A percentile compares a stretch with the other conserved stretches of the same genome.
Evolutionary conservation across 2,113 vertebrate genomes (phyloP).

Genomic region (Hemibates koningsi): DNA sequence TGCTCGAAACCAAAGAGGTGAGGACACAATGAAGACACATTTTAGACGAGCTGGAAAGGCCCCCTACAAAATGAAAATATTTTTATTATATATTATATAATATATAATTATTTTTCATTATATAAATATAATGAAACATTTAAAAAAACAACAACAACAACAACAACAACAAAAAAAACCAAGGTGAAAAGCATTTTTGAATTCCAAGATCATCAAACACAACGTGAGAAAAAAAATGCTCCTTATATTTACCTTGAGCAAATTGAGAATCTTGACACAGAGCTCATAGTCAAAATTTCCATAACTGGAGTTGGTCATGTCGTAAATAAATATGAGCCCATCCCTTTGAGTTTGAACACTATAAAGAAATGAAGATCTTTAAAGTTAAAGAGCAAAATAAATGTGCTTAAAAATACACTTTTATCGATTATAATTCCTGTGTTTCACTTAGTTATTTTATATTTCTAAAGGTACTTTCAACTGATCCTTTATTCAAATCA

Average conservation of each 20-base stretch:
- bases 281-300: conserved; percentile 79
- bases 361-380: neutral
- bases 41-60: conserved; percentile 77
- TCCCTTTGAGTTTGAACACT: conserved; percentile 76
- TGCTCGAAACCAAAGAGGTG: conserved; percentile 77
- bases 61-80: conserved; percentile 48
- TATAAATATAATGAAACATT: neutral
- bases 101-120: neutral
- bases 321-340: conserved; percentile 79
- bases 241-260: conserved; percentile 69
- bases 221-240: neutral
- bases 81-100: neutral
- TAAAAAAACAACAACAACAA: neutral
- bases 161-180: neutral
- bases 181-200: neutral
- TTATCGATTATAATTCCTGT: neutral
- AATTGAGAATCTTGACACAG: conserved; percentile 78
- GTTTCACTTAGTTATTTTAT: neutral
- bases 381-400: neutral
- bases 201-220: neutral
- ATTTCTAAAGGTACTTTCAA: neutral
- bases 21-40: conserved; percentile 78
- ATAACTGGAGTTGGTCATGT: conserved; percentile 78
- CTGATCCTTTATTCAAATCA: neutral
- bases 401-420: neutral